Conservation (phyloP, 2,113 vertebrate species). For the Pristiophorus japonicus region DNA sequence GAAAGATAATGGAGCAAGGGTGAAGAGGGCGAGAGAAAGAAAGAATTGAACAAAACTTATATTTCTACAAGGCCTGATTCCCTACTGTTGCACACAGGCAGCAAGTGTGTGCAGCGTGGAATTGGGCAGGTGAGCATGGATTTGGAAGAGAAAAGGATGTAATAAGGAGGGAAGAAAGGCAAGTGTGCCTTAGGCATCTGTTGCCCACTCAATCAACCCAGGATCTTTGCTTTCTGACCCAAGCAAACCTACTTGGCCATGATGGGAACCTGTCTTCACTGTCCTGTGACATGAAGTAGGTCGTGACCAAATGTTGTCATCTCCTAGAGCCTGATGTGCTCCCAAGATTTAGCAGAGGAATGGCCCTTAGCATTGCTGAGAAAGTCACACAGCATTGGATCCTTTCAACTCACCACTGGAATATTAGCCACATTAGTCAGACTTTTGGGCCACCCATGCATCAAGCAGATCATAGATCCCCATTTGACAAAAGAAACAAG, state of each 20-base stretch:
- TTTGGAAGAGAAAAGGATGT: not conserved
- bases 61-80: not conserved
- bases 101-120: not conserved
- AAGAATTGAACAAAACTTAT: not conserved
- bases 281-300: not conserved
- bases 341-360: not conserved
- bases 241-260: not conserved
- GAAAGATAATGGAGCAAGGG: not conserved
- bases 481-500: not conserved
- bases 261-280: not conserved
- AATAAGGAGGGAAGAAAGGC: not conserved
- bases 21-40: too few relatives aligned
- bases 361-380: not conserved
- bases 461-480: not conserved
- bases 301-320: not conserved
- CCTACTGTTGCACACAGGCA: not conserved
- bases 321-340: not conserved
- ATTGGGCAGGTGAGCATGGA: not conserved
- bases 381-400: not conserved
- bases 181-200: not conserved
- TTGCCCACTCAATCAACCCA: not conserved
- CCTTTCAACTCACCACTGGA: not conserved
- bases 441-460: not conserved
- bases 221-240: not conserved
- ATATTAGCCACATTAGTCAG: too few relatives aligned